phyloP scores from a whole-genome alignment of 2,888 invertebrate species.

The Invenusta paracnida region DNA sequence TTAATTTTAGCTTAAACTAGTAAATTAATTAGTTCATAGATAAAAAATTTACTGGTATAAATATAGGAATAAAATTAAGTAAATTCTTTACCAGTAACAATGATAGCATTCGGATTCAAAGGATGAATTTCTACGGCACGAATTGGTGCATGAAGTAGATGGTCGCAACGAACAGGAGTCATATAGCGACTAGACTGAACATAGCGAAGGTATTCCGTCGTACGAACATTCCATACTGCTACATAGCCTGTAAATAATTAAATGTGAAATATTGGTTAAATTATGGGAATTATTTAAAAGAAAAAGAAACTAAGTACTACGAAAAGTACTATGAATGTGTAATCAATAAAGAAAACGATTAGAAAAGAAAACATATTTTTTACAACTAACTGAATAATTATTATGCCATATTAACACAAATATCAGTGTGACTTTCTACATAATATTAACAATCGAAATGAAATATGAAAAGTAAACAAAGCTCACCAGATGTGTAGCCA shows the following conservation, averaged over 20 bases:
- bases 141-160: background rate
- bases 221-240: background rate
- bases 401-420: no score
- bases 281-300: no score
- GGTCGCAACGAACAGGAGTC: conserved; percentile 1
- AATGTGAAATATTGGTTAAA: background rate
- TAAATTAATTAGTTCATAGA: no score
- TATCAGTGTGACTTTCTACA: background rate
- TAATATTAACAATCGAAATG: background rate
- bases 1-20: no score
- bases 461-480: background rate
- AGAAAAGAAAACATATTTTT: no score
- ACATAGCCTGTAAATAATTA: background rate
- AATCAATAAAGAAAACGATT: background rate
- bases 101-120: background rate
- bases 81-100: background rate
- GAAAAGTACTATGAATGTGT: no score
- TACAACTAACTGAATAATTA: no score
- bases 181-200: background rate
- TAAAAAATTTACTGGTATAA: no score
- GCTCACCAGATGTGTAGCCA: background rate
- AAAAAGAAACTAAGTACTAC: no score
- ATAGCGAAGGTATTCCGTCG: background rate
- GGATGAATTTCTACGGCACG: background rate
- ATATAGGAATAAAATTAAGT: no score